Evolutionary conservation across 2,113 vertebrate genomes (phyloP).

Genomic region (Theropithecus gelada): DNA sequence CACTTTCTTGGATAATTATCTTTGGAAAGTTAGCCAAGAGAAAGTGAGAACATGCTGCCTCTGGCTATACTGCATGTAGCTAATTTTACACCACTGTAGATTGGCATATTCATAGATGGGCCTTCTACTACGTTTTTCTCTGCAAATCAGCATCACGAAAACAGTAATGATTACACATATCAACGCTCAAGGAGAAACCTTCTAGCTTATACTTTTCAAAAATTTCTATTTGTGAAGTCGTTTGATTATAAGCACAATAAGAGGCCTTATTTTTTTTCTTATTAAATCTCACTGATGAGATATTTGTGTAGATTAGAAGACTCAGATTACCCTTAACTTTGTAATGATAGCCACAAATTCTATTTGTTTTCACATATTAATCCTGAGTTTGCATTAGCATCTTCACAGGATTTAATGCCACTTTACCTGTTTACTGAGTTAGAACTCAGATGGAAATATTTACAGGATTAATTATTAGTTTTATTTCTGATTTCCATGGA

Average conservation of each 20-base stretch:
- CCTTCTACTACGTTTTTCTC: constrained; percentile 7
- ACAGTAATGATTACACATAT: constrained; percentile 39
- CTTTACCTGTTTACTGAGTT: neutral
- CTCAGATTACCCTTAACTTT: constrained; percentile 23
- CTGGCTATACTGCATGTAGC: neutral
- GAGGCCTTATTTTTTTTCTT: neutral
- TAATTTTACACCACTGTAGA: neutral
- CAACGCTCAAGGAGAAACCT: neutral
- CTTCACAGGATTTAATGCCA: neutral
- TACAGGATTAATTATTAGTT: neutral
- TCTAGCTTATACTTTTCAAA: neutral
- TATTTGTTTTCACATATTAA: constrained; percentile 45
- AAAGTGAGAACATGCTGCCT: neutral
- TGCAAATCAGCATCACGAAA: constrained; percentile 41
- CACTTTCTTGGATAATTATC: neutral
- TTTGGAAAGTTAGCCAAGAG: neutral
- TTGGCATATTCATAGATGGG: constrained; percentile 16
- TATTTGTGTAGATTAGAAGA: constrained; percentile 32
- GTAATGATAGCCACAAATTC: constrained; percentile 27
- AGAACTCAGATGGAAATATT: neutral
- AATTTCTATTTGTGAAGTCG: neutral
- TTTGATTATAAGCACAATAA: constrained; percentile 44
- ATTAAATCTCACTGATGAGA: neutral
- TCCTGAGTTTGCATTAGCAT: constrained; percentile 27
- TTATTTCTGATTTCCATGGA: neutral